Base-by-base conservation (phyloP, 2,888 invertebrate genomes). In the Trichogramma dendrolimi region DNA sequence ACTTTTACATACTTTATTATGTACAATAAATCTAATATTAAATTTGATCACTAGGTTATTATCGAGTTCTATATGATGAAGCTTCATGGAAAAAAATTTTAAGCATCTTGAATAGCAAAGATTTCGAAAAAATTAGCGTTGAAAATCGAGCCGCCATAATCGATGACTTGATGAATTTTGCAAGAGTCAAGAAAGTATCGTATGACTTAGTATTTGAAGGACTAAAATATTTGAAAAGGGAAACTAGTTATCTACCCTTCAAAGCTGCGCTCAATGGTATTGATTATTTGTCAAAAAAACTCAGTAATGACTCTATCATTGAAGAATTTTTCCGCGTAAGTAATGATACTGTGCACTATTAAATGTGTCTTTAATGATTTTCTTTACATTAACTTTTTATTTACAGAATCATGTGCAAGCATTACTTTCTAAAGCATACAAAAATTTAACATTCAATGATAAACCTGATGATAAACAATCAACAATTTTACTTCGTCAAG, bases 201-300 rank as follows among this genome's bases (percentile, higher is more conserved):
- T 87, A 87, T 70, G 74, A 76, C 2, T 73, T 79, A 40, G 83
- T 85, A 0, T 78, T 90, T 7, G 83, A 84, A 61, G 81, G 88
- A 5, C 74, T 83, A 4, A 68, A 74, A 49, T 86, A 84, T 80
- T 69, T 93, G 64, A 79, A 81, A 59, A 80, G 81, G 4, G 89
- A 89, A 77, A 83, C 82, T 4, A 83, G 87, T 58, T 87, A 88
- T 66, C 81, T 88, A 27, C 89, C 91, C 0, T 91, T 91, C 86
- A 80, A 82, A 48, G 80, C 87, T 1, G 88, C 87, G 4, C 79
- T 87, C 7, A 75, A 75, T 58, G 84, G 83, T 10, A 80, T 83
- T 53, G 77, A 78, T 61, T 84, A 81, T 27, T 71, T 80, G 3
- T 61, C 50, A 4, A 42, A 53, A 11, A 66, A 54, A 59, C 69